phyloP scores from a whole-genome alignment of 2,113 vertebrate species.

The Parus major region DNA sequence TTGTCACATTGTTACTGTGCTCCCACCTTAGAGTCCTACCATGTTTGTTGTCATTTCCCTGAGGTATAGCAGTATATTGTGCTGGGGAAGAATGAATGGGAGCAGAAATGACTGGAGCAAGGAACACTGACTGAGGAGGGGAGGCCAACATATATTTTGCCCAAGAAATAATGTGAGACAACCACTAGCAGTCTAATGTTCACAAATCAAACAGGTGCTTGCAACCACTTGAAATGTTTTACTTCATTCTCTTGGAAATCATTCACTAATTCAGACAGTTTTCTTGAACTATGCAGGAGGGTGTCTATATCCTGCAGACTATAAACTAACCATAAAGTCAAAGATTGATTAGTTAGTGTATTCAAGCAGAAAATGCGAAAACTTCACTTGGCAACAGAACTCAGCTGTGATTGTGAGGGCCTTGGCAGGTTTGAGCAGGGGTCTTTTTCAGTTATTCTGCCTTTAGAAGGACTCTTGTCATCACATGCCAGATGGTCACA shows the following conservation, averaged over 20 bases:
- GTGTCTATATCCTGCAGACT: neutral
- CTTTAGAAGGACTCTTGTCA: neutral
- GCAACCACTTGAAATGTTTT: neutral
- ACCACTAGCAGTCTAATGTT: neutral
- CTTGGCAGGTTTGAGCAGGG: neutral
- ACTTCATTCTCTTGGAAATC: neutral
- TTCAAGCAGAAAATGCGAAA: neutral
- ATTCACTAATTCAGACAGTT: neutral
- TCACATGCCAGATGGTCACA: neutral
- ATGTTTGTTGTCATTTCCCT: neutral
- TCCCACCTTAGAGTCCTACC: neutral
- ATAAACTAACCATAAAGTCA: neutral
- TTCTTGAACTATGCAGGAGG: neutral
- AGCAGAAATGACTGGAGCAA: neutral
- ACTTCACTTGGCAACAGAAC: neutral
- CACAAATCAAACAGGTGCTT: neutral
- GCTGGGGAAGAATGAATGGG: neutral
- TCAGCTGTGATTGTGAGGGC: neutral
- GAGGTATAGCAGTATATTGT: neutral
- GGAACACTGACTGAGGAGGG: neutral
- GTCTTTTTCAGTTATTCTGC: neutral
- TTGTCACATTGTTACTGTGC: neutral
- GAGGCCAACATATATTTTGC: neutral
- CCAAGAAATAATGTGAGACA: neutral
- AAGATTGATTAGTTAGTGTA: neutral